phyloP scores from a whole-genome alignment of 2,113 vertebrate genomes.

The Pao palembangensis region DNA sequence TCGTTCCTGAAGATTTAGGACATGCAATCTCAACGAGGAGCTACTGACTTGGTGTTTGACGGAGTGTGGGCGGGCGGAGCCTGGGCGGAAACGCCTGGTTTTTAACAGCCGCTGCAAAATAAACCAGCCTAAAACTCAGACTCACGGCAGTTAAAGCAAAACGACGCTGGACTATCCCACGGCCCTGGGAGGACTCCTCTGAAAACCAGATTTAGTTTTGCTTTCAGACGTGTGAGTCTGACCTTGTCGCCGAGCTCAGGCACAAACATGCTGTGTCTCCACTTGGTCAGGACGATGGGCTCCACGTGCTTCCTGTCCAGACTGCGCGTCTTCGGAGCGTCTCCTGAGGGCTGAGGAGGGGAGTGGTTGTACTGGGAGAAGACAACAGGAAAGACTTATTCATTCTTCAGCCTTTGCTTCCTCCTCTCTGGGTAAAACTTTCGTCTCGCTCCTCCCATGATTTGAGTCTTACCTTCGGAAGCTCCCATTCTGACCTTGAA shows the following conservation, averaged over 20 bases:
- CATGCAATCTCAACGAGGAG: constrained; percentile 40
- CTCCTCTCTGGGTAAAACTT: no score
- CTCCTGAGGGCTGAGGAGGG: constrained; percentile 78
- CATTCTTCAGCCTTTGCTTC: no score
- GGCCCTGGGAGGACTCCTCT: no score
- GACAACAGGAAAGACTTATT: not conserved
- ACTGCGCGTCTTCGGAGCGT: constrained; percentile 87
- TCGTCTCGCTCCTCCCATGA: no score
- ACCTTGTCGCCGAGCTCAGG: constrained; percentile 89
- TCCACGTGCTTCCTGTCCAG: constrained; percentile 86
- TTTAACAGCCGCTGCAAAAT: constrained; percentile 62
- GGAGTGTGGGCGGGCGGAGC: constrained; percentile 57
- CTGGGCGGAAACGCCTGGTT: constrained; percentile 55
- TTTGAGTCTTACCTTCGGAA: constrained; percentile 84
- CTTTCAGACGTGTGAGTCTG: constrained; percentile 26
- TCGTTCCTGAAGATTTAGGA: constrained; percentile 12
- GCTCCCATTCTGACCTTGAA: constrained; percentile 91
- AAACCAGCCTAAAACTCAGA: constrained; percentile 47
- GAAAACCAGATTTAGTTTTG: not conserved
- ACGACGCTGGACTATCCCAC: no score
- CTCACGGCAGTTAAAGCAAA: not conserved
- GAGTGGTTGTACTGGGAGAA: constrained; percentile 80
- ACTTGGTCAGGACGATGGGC: constrained; percentile 87
- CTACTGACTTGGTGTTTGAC: constrained; percentile 73
- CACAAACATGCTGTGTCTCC: constrained; percentile 87